A percentile compares a stretch with the other conserved stretches of the same genome.
Conservation (phyloP, 2,888 invertebrate species). For the Netelia melanura region DNA sequence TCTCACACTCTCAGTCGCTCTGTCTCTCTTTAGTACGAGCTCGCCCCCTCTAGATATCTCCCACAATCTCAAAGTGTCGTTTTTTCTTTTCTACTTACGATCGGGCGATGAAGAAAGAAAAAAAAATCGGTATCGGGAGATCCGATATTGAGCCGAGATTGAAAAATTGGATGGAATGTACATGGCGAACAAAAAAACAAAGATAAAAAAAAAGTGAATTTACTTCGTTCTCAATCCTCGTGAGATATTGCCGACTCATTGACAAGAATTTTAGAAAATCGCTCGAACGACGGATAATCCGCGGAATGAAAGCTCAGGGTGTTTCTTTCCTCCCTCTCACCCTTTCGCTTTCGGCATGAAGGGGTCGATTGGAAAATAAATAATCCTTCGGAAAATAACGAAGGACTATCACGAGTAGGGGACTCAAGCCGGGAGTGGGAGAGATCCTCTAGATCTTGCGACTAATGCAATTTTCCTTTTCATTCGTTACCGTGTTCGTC, state of each 20-base stretch:
- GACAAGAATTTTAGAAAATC: conserved; percentile 35
- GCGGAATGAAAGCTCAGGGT: conserved; percentile 25
- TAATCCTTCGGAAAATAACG: conserved; percentile 57
- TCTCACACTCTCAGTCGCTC: neutral
- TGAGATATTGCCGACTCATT: conserved; percentile 36
- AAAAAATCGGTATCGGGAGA: conserved; percentile 10
- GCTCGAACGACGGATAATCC: neutral
- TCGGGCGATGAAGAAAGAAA: neutral
- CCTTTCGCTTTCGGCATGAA: conserved; percentile 1
- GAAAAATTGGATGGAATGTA: conserved; percentile 20
- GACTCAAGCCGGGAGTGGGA: conserved; percentile 5
- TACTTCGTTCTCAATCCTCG: conserved; percentile 24
- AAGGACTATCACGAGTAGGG: conserved; percentile 23
- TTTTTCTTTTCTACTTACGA: neutral
- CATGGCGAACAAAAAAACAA: neutral
- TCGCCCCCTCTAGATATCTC: conserved; percentile 39
- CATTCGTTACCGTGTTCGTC: conserved; percentile 45
- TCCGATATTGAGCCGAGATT: conserved; percentile 4
- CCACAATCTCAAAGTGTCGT: conserved; percentile 49
- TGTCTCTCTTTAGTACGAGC: conserved; percentile 20
- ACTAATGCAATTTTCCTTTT: conserved; percentile 65
- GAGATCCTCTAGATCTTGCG: conserved; percentile 29
- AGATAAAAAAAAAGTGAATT: conserved; percentile 6
- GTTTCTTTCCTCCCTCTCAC: neutral
- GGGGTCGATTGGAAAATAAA: conserved; percentile 42